These are phyloP conservation scores for Drosophila pseudotakahashii DNA, from an alignment of 2,888 invertebrate species.

Conservation along the genomic window DNA sequence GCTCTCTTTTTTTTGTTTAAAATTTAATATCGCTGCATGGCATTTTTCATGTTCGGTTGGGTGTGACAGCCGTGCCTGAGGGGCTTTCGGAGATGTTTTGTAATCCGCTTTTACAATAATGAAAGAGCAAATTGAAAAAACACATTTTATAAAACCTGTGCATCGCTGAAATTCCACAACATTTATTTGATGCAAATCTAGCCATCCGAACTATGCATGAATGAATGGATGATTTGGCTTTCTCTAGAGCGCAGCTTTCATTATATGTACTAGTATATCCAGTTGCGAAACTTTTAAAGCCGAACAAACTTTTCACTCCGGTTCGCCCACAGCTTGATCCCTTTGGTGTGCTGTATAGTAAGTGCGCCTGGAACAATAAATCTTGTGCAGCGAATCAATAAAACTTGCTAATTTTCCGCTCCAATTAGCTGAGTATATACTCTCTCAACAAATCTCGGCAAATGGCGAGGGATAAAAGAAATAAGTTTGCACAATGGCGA, in stretches of 20 bases:
- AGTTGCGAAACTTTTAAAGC: constrained; percentile 25
- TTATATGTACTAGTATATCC: constrained; percentile 4
- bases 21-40: constrained; percentile 42
- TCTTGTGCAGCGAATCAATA: constrained; percentile 57
- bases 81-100: constrained; percentile 49
- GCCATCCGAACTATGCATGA: constrained; percentile 54
- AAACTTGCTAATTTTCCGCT: constrained; percentile 72
- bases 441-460: constrained; percentile 34
- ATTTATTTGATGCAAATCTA: constrained; percentile 34
- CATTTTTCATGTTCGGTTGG: constrained; percentile 32
- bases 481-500: constrained; percentile 37
- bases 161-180: constrained; percentile 16
- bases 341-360: background rate
- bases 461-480: constrained; percentile 35
- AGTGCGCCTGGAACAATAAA: constrained; percentile 37
- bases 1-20: constrained; percentile 39
- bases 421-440: constrained; percentile 65
- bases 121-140: constrained; percentile 45
- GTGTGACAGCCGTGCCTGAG: constrained; percentile 42
- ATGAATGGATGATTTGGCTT: constrained; percentile 45
- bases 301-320: constrained; percentile 10
- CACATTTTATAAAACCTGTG: constrained; percentile 12
- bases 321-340: background rate
- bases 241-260: constrained; percentile 6
- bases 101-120: constrained; percentile 75